Base-by-base conservation (phyloP, 1,140 invertebrate species). In the Platorchestia sp. region DNA sequence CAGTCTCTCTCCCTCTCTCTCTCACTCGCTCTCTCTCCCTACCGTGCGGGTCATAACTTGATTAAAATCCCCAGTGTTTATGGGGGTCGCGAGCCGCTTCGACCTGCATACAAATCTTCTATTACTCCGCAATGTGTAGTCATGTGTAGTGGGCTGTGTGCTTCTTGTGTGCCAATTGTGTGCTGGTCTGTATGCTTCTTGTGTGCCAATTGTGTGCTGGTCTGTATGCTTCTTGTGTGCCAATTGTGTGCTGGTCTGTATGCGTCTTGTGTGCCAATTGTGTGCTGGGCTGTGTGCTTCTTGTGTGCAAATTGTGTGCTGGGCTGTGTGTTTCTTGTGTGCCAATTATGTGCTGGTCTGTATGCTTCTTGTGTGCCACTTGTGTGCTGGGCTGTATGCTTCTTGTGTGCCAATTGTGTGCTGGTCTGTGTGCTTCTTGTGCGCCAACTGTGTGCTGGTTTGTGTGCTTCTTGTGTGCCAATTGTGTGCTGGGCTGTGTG, bases 61-160 rank as follows among this genome's bases (percentile, higher is more conserved):
- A 93, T 93, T 93, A 93, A 93, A 93, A 93, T 93, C 91, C 91
- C 44, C 43, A 45, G 91, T 93, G 91, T 93, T 93, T 93, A 93
- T 93, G 91, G 45, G 91, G 91, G 91, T 93, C 91, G 45, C 91
- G 43, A 36, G 44, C 91, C 45, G 5, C 91, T 47, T 19, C 91
- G 91, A 47, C 91, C 91, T 93, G 91, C 91, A 93, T 93, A 93
- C 91, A 47, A 93, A 93, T 93, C 43, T 93, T 47, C 36, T 47
- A 45, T 93, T 45, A 93, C 22, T 45, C 41, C 40, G 43, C 91
- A 45, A 44, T 93, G 91, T 93, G 91, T 45, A 44, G 36, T 89
- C 1, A 10, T 93, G 91, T 93, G 91, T 93, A 40, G 6, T 93
- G 87, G 36, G 44, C 43, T 93, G 91, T 93, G 91, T 93, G 19